phyloP scores from a whole-genome alignment of 2,113 vertebrate genomes.

The Blennius ocellaris region DNA sequence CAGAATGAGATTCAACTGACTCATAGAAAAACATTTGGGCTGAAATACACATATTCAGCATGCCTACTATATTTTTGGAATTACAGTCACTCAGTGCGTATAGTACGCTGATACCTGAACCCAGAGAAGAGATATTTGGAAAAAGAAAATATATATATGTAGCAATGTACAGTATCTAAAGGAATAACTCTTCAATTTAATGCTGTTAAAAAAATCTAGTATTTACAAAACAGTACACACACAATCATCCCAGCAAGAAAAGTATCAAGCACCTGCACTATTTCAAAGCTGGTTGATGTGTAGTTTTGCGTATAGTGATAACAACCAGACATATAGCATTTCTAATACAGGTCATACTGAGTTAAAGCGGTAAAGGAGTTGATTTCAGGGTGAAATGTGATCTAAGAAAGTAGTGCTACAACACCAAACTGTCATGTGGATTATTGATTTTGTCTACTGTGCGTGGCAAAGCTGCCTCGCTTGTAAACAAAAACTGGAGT shows the following conservation, averaged over 20 bases:
- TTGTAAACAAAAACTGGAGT: constrained; percentile 15
- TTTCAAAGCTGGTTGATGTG: background rate
- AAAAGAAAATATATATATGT: background rate
- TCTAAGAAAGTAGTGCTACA: constrained; percentile 1
- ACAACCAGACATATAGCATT: background rate
- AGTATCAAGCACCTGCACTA: background rate
- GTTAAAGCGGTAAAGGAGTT: background rate
- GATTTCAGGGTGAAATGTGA: constrained; percentile 47
- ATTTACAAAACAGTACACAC: constrained; percentile 6
- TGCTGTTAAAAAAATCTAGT: background rate
- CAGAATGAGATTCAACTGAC: constrained; percentile 16
- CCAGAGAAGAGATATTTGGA: background rate
- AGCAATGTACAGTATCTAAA: constrained; percentile 1
- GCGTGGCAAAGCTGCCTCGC: constrained; percentile 9
- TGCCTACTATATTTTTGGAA: constrained; percentile 19
- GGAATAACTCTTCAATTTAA: background rate
- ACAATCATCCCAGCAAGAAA: background rate
- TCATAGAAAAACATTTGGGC: constrained; percentile 8
- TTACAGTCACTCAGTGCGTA: constrained; percentile 18
- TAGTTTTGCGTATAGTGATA: background rate
- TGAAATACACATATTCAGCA: constrained; percentile 8
- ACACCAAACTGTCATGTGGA: background rate
- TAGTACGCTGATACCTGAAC: constrained; percentile 5
- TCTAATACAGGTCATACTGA: constrained; percentile 1
- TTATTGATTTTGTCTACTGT: constrained; percentile 54